phyloP scores from a whole-genome alignment of 2,113 vertebrate genomes.

The Pithys albifrons region DNA sequence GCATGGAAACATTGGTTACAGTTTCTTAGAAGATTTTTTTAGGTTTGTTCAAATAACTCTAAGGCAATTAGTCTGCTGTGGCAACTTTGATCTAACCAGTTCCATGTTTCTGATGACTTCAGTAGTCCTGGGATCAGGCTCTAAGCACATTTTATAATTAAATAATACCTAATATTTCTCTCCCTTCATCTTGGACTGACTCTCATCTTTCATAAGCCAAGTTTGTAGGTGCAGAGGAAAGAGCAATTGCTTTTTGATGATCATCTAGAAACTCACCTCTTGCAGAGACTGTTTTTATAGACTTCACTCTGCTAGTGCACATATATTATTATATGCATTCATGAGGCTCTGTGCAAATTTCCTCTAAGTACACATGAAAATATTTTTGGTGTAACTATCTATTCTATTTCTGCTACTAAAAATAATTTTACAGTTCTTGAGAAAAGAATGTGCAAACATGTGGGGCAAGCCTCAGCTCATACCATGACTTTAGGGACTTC shows the following conservation, averaged over 20 bases:
- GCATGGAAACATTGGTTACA: not conserved
- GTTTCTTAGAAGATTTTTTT: not conserved
- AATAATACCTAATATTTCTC: not conserved
- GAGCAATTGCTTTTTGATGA: not conserved
- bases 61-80: not conserved
- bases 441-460: not conserved
- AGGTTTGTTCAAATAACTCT: not conserved
- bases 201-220: not conserved
- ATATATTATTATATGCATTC: not conserved
- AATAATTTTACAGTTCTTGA: not conserved
- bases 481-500: not conserved
- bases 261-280: not conserved
- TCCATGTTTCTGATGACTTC: not conserved
- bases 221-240: not conserved
- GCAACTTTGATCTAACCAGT: not conserved
- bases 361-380: not conserved
- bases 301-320: not conserved
- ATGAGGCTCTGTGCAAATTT: not conserved
- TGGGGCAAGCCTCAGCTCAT: not conserved
- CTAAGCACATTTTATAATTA: not conserved
- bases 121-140: not conserved
- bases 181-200: not conserved
- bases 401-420: not conserved
- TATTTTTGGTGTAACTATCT: not conserved
- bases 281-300: not conserved